Conservation (phyloP, 2,888 invertebrate genomes). For the Agrochola circellaris region DNA sequence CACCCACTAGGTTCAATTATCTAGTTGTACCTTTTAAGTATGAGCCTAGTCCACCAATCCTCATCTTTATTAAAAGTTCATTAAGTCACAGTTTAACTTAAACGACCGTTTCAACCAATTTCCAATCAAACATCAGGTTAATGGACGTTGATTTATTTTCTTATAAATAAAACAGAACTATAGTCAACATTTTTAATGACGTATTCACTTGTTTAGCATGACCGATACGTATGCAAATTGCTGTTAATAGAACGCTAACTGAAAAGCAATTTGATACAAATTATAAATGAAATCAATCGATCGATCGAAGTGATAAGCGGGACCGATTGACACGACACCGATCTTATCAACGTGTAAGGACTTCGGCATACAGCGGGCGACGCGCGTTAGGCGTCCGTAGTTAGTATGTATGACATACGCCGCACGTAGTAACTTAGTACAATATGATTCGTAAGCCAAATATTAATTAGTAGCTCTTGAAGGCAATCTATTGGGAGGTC, state of each 20-base stretch:
- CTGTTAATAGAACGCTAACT: conserved; percentile 54
- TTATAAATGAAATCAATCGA: conserved; percentile 63
- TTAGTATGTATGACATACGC: conserved; percentile 42
- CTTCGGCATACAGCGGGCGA: conserved; percentile 20
- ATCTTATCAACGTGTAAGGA: conserved; percentile 45
- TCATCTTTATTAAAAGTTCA: conserved; percentile 56
- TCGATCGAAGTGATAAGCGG: conserved; percentile 56
- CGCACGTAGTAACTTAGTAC: conserved; percentile 58
- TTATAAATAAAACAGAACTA: conserved; percentile 55
- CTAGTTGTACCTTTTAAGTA: conserved; percentile 32
- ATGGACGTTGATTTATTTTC: conserved; percentile 52
- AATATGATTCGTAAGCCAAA: conserved; percentile 58
- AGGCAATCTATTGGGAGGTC: conserved; percentile 44
- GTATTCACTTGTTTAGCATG: conserved; percentile 39
- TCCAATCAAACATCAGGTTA: conserved; percentile 46
- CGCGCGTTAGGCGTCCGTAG: neutral
- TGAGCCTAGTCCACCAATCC: conserved; percentile 30
- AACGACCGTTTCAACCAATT: conserved; percentile 40
- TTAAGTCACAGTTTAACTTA: conserved; percentile 52
- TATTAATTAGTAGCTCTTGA: conserved; percentile 51
- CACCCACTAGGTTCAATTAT: conserved; percentile 44
- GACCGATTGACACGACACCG: conserved; percentile 53
- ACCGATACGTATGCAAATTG: conserved; percentile 63
- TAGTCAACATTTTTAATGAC: conserved; percentile 45
- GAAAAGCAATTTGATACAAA: conserved; percentile 58